Percentiles rank a stretch among this genome's conserved stretches.
Evolutionary conservation across 2,888 invertebrate species (phyloP).

Genomic region (Caenorhabditis wallacei): DNA sequence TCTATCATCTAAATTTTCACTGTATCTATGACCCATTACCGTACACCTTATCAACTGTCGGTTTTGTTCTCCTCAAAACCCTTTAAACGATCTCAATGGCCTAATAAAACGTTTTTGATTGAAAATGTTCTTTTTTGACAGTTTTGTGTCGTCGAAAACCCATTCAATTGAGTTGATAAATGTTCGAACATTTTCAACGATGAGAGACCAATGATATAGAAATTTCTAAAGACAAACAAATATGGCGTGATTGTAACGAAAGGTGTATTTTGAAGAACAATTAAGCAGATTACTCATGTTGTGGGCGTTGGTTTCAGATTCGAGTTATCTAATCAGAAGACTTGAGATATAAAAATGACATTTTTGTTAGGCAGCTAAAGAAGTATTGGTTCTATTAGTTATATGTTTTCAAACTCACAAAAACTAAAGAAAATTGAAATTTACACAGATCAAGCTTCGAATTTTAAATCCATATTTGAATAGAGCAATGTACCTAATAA

Average conservation of each 20-base stretch:
- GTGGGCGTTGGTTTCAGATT: no score
- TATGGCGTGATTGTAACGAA: constrained; percentile 1
- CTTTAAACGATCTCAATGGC: constrained; percentile 38
- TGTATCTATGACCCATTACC: constrained; percentile 35
- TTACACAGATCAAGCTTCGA: no score
- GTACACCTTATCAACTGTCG: constrained; percentile 18
- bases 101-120: constrained; percentile 51
- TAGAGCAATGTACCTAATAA: no score
- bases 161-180: constrained; percentile 26
- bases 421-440: no score
- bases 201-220: not conserved
- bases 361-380: no score
- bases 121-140: constrained; percentile 21
- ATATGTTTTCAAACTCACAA: no score
- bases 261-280: not conserved
- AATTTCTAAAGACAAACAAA: not conserved
- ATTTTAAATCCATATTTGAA: no score
- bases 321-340: no score
- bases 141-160: constrained; percentile 14
- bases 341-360: no score
- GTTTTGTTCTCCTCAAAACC: constrained; percentile 22
- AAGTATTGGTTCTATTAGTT: no score
- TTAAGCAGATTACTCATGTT: no score
- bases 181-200: constrained; percentile 5
- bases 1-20: constrained; percentile 5